Base-by-base conservation (phyloP, 1,140 invertebrate genomes). In the Tetramorium simillimum region DNA sequence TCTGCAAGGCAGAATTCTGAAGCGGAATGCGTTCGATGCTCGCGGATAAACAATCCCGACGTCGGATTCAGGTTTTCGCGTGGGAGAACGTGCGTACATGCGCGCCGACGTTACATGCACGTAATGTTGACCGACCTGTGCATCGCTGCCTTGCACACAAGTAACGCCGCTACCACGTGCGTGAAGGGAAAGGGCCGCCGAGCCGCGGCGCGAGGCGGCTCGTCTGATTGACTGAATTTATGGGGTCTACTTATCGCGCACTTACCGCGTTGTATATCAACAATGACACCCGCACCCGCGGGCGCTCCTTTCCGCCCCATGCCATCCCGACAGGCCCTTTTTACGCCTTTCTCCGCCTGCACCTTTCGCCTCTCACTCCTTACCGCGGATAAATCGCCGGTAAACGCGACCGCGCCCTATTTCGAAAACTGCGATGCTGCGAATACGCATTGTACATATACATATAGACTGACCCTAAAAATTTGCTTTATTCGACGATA, bases 191-290 rank as follows among this genome's bases (percentile, higher is more conserved):
- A 33, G 84, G 65, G 86, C 56, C 82, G 88, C 76, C 62, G 65
- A 78, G 78, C 60, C 82, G 89, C 51, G 62, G 87, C 85, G 88
- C 84, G 86, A 93, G 91, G 93, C 93, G 93, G 93, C 93, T 93
- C 93, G 91, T 94, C 93, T 94, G 94, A 95, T 94, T 94, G 93
- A 92, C 86, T 93, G 90, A 92, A 95, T 95, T 95, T 95, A 95
- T 95, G 94, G 94, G 93, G 89, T 94, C 94, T 95, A 95, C 94
- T 95, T 95, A 95, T 95, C 95, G 94, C 92, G 91, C 94, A 94
- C 94, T 95, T 95, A 95, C 94, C 92, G 94, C 92, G 94, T 94
- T 95, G 94, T 95, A 95, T 95, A 95, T 95, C 94, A 95, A 95
- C 94, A 95, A 95, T 95, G 94, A 95, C 94, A 95, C 94, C 93